Conservation (phyloP, 2,888 invertebrate species). For the Drosophila borealis region DNA sequence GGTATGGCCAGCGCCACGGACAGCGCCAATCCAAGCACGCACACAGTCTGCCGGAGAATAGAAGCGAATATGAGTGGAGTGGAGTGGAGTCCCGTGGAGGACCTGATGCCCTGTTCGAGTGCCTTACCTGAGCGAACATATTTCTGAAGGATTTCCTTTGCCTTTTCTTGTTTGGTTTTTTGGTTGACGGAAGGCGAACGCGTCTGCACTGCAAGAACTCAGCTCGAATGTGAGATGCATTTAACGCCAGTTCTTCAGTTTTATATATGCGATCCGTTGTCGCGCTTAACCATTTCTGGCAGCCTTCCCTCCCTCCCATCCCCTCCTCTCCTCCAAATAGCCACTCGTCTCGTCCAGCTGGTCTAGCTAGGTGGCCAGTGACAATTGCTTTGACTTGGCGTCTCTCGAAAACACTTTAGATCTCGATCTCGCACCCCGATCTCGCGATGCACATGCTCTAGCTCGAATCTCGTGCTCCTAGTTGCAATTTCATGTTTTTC, state of each 20-base stretch:
- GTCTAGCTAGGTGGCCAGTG: conserved; percentile 64
- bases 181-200: conserved; percentile 25
- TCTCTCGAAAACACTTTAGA: conserved; percentile 21
- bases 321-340: not conserved
- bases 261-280: conserved; percentile 75
- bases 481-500: conserved; percentile 64
- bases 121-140: conserved; percentile 84
- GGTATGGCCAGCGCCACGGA: conserved; percentile 75
- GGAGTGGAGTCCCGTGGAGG: not conserved
- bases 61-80: not conserved
- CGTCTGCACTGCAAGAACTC: conserved; percentile 84
- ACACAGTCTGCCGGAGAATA: conserved; percentile 66
- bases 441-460: conserved; percentile 36
- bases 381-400: conserved; percentile 70
- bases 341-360: not conserved
- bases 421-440: conserved; percentile 28
- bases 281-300: conserved; percentile 38
- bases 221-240: conserved; percentile 84
- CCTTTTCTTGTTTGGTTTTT: conserved; percentile 19
- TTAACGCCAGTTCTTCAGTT: conserved; percentile 82
- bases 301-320: conserved; percentile 6
- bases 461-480: conserved; percentile 36
- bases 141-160: conserved; percentile 35
- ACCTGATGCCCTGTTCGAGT: not conserved
- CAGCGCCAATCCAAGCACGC: conserved; percentile 78